phyloP scores from a whole-genome alignment of 2,797 vertebrate species.

The Xiphorhynchus erythropygius region DNA sequence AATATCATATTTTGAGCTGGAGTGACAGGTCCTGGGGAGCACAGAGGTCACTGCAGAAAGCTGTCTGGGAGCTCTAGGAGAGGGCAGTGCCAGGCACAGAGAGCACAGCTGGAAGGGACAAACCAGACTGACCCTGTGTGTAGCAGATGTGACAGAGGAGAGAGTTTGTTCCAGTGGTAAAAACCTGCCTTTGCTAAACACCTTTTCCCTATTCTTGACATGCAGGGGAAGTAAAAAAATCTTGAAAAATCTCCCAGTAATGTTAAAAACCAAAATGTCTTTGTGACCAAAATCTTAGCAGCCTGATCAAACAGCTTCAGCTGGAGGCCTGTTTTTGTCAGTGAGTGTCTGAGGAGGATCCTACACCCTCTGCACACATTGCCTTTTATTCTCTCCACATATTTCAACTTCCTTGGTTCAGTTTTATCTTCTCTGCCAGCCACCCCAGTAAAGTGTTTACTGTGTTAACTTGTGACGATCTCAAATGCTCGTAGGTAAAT shows the following conservation, averaged over 20 bases:
- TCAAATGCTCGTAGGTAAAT: not conserved
- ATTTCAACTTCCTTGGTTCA: not conserved
- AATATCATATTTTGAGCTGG: not conserved
- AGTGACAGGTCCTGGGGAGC: not conserved
- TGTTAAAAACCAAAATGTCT: not conserved
- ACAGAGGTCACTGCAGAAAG: not conserved
- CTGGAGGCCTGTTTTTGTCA: not conserved
- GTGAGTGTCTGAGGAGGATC: not conserved
- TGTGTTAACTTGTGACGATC: not conserved
- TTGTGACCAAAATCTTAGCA: not conserved
- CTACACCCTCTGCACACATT: not conserved
- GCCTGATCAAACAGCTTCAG: not conserved
- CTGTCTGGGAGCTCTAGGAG: not conserved
- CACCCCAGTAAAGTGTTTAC: not conserved
- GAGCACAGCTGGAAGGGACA: not conserved
- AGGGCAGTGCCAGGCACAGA: not conserved
- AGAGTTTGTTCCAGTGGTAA: not conserved
- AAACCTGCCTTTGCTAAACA: not conserved
- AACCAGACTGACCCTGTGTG: not conserved
- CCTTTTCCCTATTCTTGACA: constrained; percentile 4
- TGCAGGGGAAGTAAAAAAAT: not conserved
- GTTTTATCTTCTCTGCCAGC: constrained; percentile 2
- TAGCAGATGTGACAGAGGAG: not conserved
- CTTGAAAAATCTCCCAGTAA: constrained; percentile 48
- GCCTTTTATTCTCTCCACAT: not conserved